Conservation (phyloP, 2,113 vertebrate genomes). For the Planiliza haematocheilus region DNA sequence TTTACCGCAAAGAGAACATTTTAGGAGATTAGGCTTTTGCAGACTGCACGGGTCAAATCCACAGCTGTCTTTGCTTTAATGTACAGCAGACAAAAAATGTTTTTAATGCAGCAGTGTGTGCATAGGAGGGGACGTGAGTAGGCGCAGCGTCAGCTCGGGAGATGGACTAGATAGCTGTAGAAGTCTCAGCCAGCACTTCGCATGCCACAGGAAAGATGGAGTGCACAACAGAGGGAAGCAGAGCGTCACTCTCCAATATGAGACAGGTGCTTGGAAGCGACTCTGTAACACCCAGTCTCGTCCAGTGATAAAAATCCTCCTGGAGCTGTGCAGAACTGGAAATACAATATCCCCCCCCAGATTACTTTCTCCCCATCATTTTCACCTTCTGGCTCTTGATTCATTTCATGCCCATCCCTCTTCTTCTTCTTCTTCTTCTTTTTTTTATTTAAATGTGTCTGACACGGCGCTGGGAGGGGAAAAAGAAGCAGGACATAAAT, state of each 20-base stretch:
- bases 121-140: constrained; percentile 11
- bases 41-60: constrained; percentile 15
- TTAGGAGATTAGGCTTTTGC: constrained; percentile 29
- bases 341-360: constrained; percentile 56
- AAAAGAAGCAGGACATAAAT: constrained; percentile 62
- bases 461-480: constrained; percentile 38
- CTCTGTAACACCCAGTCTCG: constrained; percentile 9
- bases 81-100: constrained; percentile 9
- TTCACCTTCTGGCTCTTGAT: constrained; percentile 23
- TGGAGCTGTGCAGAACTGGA: constrained; percentile 30
- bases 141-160: constrained; percentile 18
- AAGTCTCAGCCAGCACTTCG: constrained; percentile 44
- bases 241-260: constrained; percentile 43
- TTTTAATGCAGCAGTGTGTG: constrained; percentile 20
- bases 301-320: constrained; percentile 50
- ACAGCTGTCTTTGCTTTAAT: constrained; percentile 3
- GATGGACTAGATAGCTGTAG: constrained; percentile 42
- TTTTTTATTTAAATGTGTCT: constrained; percentile 56
- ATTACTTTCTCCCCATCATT: constrained; percentile 47
- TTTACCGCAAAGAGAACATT: no score
- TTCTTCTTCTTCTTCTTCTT: constrained; percentile 44
- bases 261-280: constrained; percentile 61
- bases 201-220: constrained; percentile 55
- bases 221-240: constrained; percentile 33
- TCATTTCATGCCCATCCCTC: constrained; percentile 44